Conservation (phyloP, 2,888 invertebrate genomes). For the Onthophagus sagittarius region DNA sequence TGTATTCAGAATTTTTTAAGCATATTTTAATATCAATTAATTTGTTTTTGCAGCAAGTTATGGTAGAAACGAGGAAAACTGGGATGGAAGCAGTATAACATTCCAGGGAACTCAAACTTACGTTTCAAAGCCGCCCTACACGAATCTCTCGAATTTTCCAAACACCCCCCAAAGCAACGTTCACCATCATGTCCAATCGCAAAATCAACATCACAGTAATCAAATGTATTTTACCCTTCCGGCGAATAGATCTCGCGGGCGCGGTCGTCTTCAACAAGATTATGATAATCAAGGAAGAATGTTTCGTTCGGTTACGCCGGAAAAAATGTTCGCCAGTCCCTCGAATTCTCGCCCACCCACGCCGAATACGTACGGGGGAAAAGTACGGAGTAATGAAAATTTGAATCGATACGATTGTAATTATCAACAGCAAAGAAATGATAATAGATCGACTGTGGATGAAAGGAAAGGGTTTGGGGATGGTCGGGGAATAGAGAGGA, state of each 20-base stretch:
- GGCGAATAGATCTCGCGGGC: conserved; percentile 52
- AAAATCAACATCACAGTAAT: conserved; percentile 30
- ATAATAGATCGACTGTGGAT: conserved; percentile 23
- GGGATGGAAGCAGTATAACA: conserved; percentile 52
- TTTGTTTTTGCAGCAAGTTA: conserved; percentile 15
- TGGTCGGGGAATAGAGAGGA: conserved; percentile 16
- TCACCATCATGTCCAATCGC: conserved; percentile 23
- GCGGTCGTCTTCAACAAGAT: conserved; percentile 58
- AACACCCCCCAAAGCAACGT: conserved; percentile 17
- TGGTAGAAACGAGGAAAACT: conserved; percentile 40
- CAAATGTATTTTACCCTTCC: conserved; percentile 65
- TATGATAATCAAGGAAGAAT: conserved; percentile 37
- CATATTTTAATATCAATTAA: too few species aligned
- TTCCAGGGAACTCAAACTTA: conserved; percentile 42
- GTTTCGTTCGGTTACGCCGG: conserved; percentile 49
- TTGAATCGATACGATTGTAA: conserved; percentile 28
- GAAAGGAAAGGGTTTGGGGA: conserved; percentile 18
- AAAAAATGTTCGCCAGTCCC: conserved; percentile 43
- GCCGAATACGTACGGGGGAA: conserved; percentile 31
- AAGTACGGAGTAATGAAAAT: conserved; percentile 37
- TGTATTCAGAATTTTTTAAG: too few species aligned
- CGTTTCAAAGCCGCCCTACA: conserved; percentile 16
- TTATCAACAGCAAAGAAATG: conserved; percentile 24
- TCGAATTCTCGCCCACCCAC: conserved; percentile 43
- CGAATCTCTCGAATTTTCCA: conserved; percentile 16